phyloP scores from a whole-genome alignment of 2,888 invertebrate genomes.

The Drosophila recens region DNA sequence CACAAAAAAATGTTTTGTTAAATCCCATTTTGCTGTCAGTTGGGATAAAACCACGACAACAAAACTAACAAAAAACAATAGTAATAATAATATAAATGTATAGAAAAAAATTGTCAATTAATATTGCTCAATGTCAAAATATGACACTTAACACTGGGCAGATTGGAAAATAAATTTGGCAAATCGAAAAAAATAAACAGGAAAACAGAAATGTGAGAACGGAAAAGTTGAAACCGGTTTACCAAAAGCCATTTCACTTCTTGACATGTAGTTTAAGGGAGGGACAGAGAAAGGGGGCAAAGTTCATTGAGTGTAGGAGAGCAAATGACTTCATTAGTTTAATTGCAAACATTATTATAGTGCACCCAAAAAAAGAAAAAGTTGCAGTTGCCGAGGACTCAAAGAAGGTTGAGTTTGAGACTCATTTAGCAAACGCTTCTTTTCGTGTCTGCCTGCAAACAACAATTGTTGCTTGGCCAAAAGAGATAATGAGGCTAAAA shows the following conservation, averaged over 20 bases:
- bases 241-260: conserved; percentile 28
- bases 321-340: conserved; percentile 79
- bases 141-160: conserved; percentile 66
- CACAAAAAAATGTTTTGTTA: conserved; percentile 14
- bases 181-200: conserved; percentile 4
- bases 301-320: conserved; percentile 24
- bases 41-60: conserved; percentile 12
- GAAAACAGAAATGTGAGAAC: conserved; percentile 14
- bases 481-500: conserved; percentile 46
- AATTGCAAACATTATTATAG: conserved; percentile 76
- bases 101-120: conserved; percentile 59
- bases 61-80: conserved; percentile 20
- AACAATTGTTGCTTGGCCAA: conserved; percentile 57
- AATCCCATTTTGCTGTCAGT: conserved; percentile 21
- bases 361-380: conserved; percentile 27
- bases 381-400: conserved; percentile 40
- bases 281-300: background rate
- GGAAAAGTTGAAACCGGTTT: conserved; percentile 38
- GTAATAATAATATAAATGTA: background rate
- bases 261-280: background rate
- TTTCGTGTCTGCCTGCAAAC: conserved; percentile 25
- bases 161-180: conserved; percentile 47
- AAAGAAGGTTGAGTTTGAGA: conserved; percentile 14
- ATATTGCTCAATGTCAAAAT: conserved; percentile 69
- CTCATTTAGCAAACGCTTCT: conserved; percentile 55